phyloP scores from a whole-genome alignment of 2,113 vertebrate genomes.

The Oryctolagus cuniculus region DNA sequence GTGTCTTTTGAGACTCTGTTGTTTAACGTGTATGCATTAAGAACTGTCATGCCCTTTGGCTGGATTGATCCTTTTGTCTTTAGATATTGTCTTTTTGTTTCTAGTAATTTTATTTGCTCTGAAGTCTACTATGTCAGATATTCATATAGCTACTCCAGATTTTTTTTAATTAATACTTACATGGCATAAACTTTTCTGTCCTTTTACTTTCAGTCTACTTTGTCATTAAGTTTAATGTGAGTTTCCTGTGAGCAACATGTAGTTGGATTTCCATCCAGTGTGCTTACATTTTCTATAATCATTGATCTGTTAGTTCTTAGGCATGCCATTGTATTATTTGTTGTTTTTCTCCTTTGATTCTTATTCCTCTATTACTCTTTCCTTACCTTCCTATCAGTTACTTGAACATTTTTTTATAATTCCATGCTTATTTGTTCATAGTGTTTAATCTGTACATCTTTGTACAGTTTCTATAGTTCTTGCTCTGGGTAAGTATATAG shows the following conservation, averaged over 20 bases:
- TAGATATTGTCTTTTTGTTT: background rate
- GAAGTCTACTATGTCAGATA: conserved; percentile 30
- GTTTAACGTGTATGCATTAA: background rate
- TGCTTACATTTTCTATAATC: background rate
- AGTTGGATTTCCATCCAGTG: background rate
- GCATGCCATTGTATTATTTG: background rate
- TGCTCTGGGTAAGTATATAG: background rate
- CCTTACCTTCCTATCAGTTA: background rate
- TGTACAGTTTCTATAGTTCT: background rate
- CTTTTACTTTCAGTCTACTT: background rate
- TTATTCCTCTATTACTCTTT: background rate
- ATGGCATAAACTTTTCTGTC: background rate
- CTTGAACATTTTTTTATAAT: background rate
- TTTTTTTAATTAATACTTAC: background rate
- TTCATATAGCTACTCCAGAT: background rate
- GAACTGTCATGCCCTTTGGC: background rate
- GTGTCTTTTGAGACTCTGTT: background rate
- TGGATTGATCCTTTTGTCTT: background rate
- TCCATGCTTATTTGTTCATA: background rate
- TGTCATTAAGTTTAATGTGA: background rate
- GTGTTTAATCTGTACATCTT: background rate
- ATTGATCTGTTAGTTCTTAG: background rate
- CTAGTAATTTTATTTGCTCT: background rate
- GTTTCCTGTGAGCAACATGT: background rate
- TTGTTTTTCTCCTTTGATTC: background rate